A percentile compares a stretch with the other conserved stretches of the same genome.
Evolutionary conservation across 2,113 vertebrate species (phyloP).

Genomic region (Natator depressus): DNA sequence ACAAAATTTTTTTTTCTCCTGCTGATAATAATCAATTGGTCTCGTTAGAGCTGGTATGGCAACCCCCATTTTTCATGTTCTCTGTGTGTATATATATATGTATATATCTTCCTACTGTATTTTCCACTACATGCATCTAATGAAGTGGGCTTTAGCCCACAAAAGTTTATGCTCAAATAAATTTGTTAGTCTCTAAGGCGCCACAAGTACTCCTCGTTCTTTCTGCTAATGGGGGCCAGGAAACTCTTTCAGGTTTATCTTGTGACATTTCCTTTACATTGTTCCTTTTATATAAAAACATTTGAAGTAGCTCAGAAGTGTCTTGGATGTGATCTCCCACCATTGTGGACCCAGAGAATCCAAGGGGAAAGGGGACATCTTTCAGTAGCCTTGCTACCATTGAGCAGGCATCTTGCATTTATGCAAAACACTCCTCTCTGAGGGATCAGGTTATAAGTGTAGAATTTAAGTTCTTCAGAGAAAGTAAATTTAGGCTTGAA

Average conservation of each 20-base stretch:
- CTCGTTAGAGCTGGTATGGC: too few relatives aligned
- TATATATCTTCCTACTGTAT: too few relatives aligned
- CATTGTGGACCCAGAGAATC: not conserved
- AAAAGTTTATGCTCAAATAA: too few relatives aligned
- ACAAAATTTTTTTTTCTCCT: too few relatives aligned
- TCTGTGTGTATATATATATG: too few relatives aligned
- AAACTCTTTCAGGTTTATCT: not conserved
- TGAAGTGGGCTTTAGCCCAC: too few relatives aligned
- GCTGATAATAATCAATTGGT: too few relatives aligned
- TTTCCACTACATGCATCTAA: too few relatives aligned
- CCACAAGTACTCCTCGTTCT: too few relatives aligned
- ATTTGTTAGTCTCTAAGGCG: too few relatives aligned
- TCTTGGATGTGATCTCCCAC: not conserved
- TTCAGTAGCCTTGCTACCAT: not conserved
- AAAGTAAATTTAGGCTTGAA: not conserved
- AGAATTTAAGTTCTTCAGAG: not conserved
- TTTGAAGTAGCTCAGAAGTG: not conserved
- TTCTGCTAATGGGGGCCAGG: not conserved
- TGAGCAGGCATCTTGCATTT: not conserved
- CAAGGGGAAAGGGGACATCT: not conserved
- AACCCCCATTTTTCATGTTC: too few relatives aligned
- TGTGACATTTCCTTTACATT: not conserved
- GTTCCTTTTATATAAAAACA: fast-evolving
- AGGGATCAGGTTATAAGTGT: not conserved
- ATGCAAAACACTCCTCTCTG: not conserved